These are phyloP conservation scores for Tribolium madens DNA, from an alignment of 1,140 invertebrate genomes.

Conservation along the genomic window DNA sequence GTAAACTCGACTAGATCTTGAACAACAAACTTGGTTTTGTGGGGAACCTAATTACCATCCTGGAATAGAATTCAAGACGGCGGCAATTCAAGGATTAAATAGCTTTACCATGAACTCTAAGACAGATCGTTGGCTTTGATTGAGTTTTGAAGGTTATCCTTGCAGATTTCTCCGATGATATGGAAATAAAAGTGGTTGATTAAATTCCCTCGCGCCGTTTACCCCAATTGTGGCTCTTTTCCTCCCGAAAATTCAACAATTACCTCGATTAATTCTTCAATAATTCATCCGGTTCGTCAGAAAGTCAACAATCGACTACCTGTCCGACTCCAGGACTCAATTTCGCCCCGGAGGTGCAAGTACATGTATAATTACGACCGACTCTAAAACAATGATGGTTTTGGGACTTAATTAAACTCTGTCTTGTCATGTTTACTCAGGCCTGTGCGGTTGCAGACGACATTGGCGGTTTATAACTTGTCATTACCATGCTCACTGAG, in stretches of 20 bases:
- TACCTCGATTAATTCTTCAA: constrained; percentile 6
- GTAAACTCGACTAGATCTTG: constrained; percentile 46
- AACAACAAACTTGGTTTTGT: constrained; percentile 50
- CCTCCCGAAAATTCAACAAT: neutral
- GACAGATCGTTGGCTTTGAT: constrained; percentile 41
- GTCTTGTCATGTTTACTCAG: constrained; percentile 62
- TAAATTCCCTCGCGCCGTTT: constrained; percentile 10
- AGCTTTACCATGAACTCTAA: constrained; percentile 39
- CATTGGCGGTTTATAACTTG: constrained; percentile 64
- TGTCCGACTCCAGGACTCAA: constrained; percentile 8
- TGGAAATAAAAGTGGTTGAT: constrained; percentile 37
- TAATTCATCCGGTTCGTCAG: constrained; percentile 47
- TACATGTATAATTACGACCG: constrained; percentile 60
- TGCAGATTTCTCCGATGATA: neutral
- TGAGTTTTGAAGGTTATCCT: constrained; percentile 14
- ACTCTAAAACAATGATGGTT: constrained; percentile 63
- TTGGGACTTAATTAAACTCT: constrained; percentile 63
- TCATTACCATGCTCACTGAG: constrained; percentile 62
- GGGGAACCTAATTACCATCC: constrained; percentile 51
- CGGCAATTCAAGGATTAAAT: constrained; percentile 48
- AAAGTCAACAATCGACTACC: constrained; percentile 28
- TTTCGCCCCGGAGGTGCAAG: constrained; percentile 53
- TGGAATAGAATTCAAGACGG: constrained; percentile 47
- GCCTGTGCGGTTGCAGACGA: constrained; percentile 56
- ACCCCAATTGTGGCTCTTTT: too few relatives aligned